Conservation (phyloP, 2,888 invertebrate species). For the Aleiodes testaceus region DNA sequence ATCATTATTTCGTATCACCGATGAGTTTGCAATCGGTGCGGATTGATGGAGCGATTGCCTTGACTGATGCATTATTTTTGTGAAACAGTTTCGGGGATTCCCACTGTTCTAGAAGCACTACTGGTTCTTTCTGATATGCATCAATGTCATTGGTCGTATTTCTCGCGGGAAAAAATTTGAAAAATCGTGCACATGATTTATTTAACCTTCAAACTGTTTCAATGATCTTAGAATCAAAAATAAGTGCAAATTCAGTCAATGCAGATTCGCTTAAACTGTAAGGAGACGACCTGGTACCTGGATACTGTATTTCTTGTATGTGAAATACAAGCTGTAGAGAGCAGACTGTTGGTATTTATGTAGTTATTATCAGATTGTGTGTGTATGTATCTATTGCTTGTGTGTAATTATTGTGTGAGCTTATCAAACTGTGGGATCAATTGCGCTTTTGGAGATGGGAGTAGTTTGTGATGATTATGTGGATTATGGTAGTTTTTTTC, state of each 20-base stretch:
- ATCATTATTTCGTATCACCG: constrained; percentile 47
- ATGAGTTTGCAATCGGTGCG: constrained; percentile 54
- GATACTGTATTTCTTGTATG: constrained; percentile 61
- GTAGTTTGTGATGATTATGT: constrained; percentile 43
- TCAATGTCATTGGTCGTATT: constrained; percentile 54
- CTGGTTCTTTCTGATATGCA: constrained; percentile 55
- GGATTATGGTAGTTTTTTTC: constrained; percentile 39
- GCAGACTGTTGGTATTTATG: constrained; percentile 64
- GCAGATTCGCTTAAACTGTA: constrained; percentile 60
- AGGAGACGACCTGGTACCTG: constrained; percentile 71
- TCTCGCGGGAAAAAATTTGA: constrained; percentile 38
- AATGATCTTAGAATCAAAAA: too few relatives aligned
- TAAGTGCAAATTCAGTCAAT: too few relatives aligned
- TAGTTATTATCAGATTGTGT: constrained; percentile 41
- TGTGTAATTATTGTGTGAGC: constrained; percentile 49
- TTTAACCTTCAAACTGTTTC: neutral
- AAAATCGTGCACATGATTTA: neutral
- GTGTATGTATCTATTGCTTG: constrained; percentile 37
- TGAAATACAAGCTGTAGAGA: constrained; percentile 62
- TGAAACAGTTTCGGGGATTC: constrained; percentile 41
- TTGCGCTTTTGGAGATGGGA: constrained; percentile 38
- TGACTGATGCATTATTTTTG: constrained; percentile 18
- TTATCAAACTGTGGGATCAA: constrained; percentile 52
- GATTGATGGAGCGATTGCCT: constrained; percentile 32
- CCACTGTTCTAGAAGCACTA: constrained; percentile 56